Conservation (phyloP, 2,888 invertebrate species). For the Alloscopus bannaensis region DNA sequence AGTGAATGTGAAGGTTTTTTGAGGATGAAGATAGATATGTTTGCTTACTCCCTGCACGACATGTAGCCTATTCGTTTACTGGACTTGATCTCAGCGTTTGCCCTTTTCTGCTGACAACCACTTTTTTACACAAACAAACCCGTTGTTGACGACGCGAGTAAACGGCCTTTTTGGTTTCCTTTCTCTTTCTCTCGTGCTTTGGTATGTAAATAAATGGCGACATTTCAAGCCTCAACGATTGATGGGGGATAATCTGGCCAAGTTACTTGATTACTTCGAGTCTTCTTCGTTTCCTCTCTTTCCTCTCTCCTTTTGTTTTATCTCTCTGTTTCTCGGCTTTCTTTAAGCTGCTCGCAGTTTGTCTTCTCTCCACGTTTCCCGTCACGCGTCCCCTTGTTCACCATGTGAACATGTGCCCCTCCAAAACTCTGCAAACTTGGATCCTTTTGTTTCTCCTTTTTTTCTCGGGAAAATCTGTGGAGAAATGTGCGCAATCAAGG, state of each 20-base stretch:
- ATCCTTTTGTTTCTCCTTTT: neutral
- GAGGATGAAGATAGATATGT: slow-evolving; percentile 64
- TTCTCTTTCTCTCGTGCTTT: slow-evolving; percentile 43
- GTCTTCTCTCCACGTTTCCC: neutral
- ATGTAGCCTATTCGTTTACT: slow-evolving; percentile 56
- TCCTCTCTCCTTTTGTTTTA: neutral
- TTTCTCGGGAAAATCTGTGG: neutral
- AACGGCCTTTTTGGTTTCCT: slow-evolving; percentile 39
- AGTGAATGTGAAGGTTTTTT: slow-evolving; percentile 31
- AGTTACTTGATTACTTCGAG: slow-evolving; percentile 59
- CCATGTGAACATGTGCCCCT: no score
- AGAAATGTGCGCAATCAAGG: no score
- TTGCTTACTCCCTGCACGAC: slow-evolving; percentile 63
- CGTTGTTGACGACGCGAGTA: slow-evolving; percentile 27
- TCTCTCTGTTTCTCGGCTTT: slow-evolving; percentile 18
- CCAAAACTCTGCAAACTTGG: no score
- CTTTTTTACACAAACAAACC: slow-evolving; percentile 55
- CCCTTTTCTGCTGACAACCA: slow-evolving; percentile 57
- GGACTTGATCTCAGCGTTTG: slow-evolving; percentile 59
- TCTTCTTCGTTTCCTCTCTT: slow-evolving; percentile 22
- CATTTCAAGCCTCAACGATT: slow-evolving; percentile 65
- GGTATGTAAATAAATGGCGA: slow-evolving; percentile 66
- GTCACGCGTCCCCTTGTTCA: no score
- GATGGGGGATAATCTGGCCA: slow-evolving; percentile 64
- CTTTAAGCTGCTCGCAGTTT: neutral